Evolutionary conservation across 2,797 vertebrate species (phyloP).

Genomic region (Rhinichthys osculus): DNA sequence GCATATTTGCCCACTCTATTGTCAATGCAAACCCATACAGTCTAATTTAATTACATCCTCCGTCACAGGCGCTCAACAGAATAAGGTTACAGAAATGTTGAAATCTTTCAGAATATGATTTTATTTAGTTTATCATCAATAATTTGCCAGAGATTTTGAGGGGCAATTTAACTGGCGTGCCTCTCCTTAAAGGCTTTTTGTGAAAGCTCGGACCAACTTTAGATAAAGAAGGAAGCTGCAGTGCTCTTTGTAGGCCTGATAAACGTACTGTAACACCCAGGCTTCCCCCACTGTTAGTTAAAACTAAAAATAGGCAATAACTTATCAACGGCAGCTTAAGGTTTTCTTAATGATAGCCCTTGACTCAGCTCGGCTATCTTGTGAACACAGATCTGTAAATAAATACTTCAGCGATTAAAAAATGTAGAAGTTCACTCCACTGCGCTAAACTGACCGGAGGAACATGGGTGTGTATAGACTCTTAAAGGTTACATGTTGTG

Average conservation of each 20-base stretch:
- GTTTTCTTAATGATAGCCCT: constrained; percentile 46
- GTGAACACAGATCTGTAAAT: constrained; percentile 35
- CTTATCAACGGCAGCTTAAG: constrained; percentile 17
- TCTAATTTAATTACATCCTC: not conserved
- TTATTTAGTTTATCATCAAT: not conserved
- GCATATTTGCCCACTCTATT: not conserved
- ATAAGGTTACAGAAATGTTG: not conserved
- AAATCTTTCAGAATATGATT: not conserved
- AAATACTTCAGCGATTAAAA: constrained; percentile 16
- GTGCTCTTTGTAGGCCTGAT: constrained; percentile 46
- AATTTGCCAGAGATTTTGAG: not conserved
- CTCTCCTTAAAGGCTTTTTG: not conserved
- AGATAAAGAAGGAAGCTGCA: constrained; percentile 31
- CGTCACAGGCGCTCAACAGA: not conserved
- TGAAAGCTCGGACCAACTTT: constrained; percentile 2
- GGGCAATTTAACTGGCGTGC: not conserved
- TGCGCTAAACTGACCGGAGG: not conserved
- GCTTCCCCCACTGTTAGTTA: constrained; percentile 15
- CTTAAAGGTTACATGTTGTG: not conserved
- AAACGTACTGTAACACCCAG: constrained; percentile 30
- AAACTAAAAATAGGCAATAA: constrained; percentile 21
- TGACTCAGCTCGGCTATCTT: constrained; percentile 19
- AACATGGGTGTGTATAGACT: not conserved
- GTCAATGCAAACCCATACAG: not conserved
- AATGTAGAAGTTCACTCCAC: not conserved